phyloP scores from a whole-genome alignment of 2,113 vertebrate genomes.

The Tetrax tetrax region DNA sequence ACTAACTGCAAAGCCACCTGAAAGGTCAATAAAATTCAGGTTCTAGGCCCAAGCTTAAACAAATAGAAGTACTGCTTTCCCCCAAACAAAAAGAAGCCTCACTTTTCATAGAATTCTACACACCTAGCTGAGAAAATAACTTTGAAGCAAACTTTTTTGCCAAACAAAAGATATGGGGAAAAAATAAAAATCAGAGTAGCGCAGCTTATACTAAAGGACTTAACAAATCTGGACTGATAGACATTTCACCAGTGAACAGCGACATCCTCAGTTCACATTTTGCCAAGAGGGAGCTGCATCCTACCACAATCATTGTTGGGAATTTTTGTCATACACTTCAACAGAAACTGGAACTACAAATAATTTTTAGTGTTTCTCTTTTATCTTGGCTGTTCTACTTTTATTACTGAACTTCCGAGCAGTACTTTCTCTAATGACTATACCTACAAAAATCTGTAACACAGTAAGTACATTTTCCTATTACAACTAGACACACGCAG shows the following conservation, averaged over 20 bases:
- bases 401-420: neutral
- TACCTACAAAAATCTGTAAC: neutral
- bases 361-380: neutral
- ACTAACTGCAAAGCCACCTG: neutral
- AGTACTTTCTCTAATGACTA: neutral
- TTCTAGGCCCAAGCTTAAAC: neutral
- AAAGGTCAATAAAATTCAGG: neutral
- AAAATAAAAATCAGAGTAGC: neutral
- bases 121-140: neutral
- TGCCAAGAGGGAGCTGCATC: neutral
- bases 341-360: neutral
- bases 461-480: neutral
- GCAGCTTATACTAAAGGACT: neutral
- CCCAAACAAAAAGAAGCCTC: neutral
- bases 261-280: neutral
- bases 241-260: neutral
- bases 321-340: neutral
- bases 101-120: neutral
- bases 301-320: neutral
- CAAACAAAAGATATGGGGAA: neutral
- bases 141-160: neutral
- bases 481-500: neutral
- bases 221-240: neutral
- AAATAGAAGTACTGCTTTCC: neutral
- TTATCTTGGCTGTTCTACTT: neutral